phyloP scores from a whole-genome alignment of 2,113 vertebrate genomes.

The Hypanus sabinus region DNA sequence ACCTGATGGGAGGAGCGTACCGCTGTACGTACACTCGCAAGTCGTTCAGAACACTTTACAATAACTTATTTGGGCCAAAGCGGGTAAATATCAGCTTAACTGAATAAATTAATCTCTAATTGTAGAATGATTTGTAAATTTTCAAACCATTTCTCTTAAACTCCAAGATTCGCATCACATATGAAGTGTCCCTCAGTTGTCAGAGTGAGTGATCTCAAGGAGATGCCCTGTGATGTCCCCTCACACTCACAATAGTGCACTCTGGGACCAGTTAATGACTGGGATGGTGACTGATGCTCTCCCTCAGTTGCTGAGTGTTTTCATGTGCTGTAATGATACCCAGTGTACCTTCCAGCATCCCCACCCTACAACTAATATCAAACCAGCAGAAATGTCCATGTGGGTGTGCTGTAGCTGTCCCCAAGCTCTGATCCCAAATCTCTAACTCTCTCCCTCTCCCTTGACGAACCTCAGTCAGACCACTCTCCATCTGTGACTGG shows the following conservation, averaged over 20 bases:
- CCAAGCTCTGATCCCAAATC: too few species aligned
- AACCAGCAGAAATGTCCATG: too few species aligned
- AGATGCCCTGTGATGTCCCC: too few species aligned
- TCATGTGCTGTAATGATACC: too few species aligned
- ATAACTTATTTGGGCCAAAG: conserved; percentile 90
- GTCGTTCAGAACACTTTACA: conserved; percentile 90
- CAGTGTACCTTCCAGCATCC: too few species aligned
- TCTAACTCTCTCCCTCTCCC: too few species aligned
- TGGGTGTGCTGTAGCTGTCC: too few species aligned
- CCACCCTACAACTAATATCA: too few species aligned
- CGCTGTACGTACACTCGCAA: conserved; percentile 93
- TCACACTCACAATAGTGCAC: too few species aligned
- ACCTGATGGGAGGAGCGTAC: conserved; percentile 96
- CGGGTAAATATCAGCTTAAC: conserved; percentile 62
- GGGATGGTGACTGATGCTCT: background rate
- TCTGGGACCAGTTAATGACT: background rate
- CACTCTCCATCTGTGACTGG: too few species aligned
- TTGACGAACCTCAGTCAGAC: too few species aligned
- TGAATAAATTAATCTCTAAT: background rate
- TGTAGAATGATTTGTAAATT: background rate
- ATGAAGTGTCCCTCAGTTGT: background rate
- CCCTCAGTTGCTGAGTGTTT: background rate
- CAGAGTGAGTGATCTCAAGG: background rate
- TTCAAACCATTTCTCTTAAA: background rate
- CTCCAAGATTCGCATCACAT: background rate